Percentiles rank a stretch among this genome's conserved stretches.
Evolutionary conservation across 2,113 vertebrate genomes (phyloP).

Genomic region (Zingel zingel): DNA sequence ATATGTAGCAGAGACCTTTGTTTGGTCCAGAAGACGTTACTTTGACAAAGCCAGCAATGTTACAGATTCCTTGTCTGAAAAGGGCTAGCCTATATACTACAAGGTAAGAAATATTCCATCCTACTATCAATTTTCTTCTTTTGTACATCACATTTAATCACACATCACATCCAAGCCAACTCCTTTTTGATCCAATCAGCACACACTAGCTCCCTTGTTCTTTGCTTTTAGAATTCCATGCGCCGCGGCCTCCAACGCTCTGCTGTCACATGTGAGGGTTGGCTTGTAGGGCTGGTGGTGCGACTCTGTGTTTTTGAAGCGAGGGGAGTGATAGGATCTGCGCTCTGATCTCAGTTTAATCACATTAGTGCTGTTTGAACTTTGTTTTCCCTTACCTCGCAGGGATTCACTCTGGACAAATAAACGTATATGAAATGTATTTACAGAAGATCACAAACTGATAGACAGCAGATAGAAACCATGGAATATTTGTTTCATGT

Average conservation of each 20-base stretch:
- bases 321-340: constrained; percentile 71
- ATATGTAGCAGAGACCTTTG: background rate
- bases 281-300: constrained; percentile 48
- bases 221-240: constrained; percentile 32
- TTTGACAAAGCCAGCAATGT: background rate
- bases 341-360: constrained; percentile 80
- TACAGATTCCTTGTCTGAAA: background rate
- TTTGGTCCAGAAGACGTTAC: background rate
- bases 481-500: constrained; percentile 67
- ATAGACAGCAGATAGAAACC: constrained; percentile 54
- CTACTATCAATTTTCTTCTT: background rate
- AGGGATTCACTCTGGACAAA: constrained; percentile 72
- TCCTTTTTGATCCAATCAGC: constrained; percentile 56
- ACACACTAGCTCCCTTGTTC: constrained; percentile 52
- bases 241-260: constrained; percentile 16
- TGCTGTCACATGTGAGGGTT: constrained; percentile 47
- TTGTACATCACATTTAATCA: background rate
- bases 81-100: background rate
- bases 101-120: background rate
- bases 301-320: constrained; percentile 66
- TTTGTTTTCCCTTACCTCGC: constrained; percentile 71
- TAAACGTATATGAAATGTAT: constrained; percentile 71
- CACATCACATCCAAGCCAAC: constrained; percentile 10
- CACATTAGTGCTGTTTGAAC: constrained; percentile 77
- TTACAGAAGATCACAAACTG: constrained; percentile 66